A percentile compares a stretch with the other conserved stretches of the same genome.
phyloP scores from a whole-genome alignment of 1,140 invertebrate genomes.

The Papilio machaon region DNA sequence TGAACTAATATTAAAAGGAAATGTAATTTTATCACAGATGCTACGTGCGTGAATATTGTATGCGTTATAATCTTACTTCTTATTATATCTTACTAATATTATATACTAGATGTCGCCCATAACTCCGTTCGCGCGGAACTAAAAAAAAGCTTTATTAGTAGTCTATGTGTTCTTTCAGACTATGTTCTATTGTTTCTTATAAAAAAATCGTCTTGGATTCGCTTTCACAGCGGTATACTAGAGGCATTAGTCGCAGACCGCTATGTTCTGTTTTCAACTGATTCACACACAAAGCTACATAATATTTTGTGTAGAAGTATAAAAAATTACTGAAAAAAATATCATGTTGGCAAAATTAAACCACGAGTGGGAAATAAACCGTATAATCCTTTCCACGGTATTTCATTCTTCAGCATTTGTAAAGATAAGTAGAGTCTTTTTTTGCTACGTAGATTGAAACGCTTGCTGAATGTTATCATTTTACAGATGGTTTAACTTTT shows the following conservation, averaged over 20 bases:
- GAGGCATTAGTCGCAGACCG: too few relatives aligned
- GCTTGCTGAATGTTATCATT: conserved; percentile 24
- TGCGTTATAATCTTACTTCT: neutral
- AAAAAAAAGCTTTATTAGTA: too few relatives aligned
- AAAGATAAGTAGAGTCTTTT: conserved; percentile 18
- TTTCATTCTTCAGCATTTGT: conserved; percentile 12
- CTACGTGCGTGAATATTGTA: neutral
- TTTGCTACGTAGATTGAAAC: neutral
- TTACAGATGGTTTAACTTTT: conserved; percentile 25
- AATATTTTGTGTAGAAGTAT: neutral
- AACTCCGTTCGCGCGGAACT: too few relatives aligned
- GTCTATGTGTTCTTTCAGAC: too few relatives aligned
- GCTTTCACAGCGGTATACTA: too few relatives aligned
- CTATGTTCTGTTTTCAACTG: too few relatives aligned
- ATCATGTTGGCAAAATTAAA: neutral
- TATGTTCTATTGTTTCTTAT: too few relatives aligned
- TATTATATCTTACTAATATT: too few relatives aligned
- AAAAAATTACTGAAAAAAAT: neutral
- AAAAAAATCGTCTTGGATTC: too few relatives aligned
- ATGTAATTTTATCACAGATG: conserved; percentile 22
- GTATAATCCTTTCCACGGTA: neutral
- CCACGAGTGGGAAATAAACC: neutral
- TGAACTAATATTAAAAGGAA: conserved; percentile 23
- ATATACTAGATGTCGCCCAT: too few relatives aligned
- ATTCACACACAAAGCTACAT: too few relatives aligned